Evolutionary conservation across 2,797 vertebrate genomes (phyloP).

Genomic region (Psittacula echo): DNA sequence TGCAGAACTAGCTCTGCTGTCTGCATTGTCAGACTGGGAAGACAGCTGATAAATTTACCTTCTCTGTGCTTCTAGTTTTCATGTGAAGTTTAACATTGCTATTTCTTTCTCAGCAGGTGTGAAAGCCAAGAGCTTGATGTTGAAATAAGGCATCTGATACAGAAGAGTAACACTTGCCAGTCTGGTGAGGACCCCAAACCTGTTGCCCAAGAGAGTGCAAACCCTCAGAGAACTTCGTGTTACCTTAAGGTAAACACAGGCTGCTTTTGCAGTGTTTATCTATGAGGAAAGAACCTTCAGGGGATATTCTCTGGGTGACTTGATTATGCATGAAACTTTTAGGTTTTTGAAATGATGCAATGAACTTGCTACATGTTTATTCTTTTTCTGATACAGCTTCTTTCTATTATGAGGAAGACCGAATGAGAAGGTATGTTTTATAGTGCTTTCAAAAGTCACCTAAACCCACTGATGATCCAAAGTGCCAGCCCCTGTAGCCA

Average conservation of each 20-base stretch:
- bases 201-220: neutral
- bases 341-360: constrained; percentile 32
- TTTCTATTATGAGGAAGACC: constrained; percentile 20
- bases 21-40: fast-evolving
- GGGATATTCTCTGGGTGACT: neutral
- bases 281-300: neutral
- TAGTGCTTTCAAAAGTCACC: neutral
- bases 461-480: neutral
- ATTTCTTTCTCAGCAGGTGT: constrained; percentile 65
- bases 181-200: neutral
- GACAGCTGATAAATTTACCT: neutral
- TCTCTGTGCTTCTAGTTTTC: neutral
- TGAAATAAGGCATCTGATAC: constrained; percentile 71
- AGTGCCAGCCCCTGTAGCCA: neutral
- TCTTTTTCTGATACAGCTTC: neutral
- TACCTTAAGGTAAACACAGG: constrained; percentile 66
- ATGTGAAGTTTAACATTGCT: neutral
- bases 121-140: constrained; percentile 76
- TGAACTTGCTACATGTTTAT: neutral
- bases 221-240: neutral
- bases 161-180: constrained; percentile 8
- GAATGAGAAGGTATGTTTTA: neutral
- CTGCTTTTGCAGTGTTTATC: constrained; percentile 16
- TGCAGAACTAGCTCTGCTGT: neutral
- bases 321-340: neutral